Evolutionary conservation across 2,113 vertebrate genomes (phyloP).

Genomic region (Xyliphius kryptos): DNA sequence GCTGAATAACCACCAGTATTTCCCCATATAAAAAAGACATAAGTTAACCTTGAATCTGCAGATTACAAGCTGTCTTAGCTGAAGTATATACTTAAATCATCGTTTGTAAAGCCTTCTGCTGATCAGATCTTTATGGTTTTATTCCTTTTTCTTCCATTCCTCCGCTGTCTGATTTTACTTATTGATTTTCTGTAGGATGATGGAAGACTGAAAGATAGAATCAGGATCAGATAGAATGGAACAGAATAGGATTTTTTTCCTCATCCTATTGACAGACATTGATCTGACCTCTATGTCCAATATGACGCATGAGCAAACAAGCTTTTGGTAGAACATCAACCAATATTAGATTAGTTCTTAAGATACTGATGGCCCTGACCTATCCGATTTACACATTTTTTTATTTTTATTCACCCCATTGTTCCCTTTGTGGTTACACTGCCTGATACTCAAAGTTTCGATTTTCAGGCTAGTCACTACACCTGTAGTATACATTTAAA

Average conservation of each 20-base stretch:
- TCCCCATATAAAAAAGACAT: neutral
- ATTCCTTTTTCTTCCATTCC: neutral
- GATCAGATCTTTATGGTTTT: constrained; percentile 3
- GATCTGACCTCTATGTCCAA: constrained; percentile 16
- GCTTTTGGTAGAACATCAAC: constrained; percentile 5
- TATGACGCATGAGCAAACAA: constrained; percentile 9
- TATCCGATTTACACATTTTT: neutral
- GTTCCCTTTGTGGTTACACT: neutral
- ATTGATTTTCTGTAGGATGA: constrained; percentile 16
- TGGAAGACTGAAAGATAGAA: constrained; percentile 15
- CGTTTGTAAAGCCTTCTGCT: neutral
- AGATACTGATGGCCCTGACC: neutral
- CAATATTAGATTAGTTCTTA: neutral
- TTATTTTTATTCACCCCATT: neutral
- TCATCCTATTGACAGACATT: constrained; percentile 19
- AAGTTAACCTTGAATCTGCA: neutral
- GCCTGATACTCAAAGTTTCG: neutral
- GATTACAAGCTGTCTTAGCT: neutral
- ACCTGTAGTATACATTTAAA: neutral
- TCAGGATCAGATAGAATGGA: constrained; percentile 18
- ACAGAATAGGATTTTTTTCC: constrained; percentile 12
- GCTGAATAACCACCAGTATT: neutral
- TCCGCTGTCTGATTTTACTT: constrained; percentile 13
- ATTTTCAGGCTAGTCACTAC: neutral
- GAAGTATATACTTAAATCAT: neutral